Conservation (phyloP, 2,888 invertebrate species). For the Dolichopus griseipennis region DNA sequence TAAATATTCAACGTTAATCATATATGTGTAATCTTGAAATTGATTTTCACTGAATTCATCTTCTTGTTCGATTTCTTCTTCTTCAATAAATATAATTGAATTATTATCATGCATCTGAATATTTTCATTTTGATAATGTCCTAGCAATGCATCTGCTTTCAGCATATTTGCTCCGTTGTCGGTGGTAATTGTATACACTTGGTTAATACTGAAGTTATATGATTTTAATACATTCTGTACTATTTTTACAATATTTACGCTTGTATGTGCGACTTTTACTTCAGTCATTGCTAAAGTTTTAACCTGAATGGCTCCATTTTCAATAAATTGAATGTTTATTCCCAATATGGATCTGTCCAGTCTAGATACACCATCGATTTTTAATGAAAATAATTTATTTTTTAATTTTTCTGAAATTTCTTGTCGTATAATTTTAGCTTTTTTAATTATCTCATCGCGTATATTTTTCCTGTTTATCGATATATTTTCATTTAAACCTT, state of each 20-base stretch:
- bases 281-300: slow-evolving; percentile 18
- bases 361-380: slow-evolving; percentile 17
- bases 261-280: slow-evolving; percentile 18
- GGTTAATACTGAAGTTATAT: slow-evolving; percentile 16
- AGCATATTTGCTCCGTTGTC: slow-evolving; percentile 20
- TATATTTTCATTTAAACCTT: slow-evolving; percentile 12
- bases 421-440: slow-evolving; percentile 10
- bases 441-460: slow-evolving; percentile 8
- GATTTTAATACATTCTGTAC: slow-evolving; percentile 15
- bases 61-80: too few relatives aligned
- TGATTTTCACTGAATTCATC: too few relatives aligned
- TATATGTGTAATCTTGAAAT: too few relatives aligned
- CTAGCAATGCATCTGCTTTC: slow-evolving; percentile 14
- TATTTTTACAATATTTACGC: slow-evolving; percentile 16
- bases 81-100: too few relatives aligned
- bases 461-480: slow-evolving; percentile 11
- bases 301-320: slow-evolving; percentile 15
- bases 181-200: slow-evolving; percentile 18
- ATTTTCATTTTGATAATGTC: slow-evolving; percentile 5
- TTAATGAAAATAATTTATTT: slow-evolving; percentile 17
- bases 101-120: too few relatives aligned
- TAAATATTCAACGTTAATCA: too few relatives aligned
- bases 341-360: slow-evolving; percentile 16
- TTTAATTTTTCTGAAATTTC: slow-evolving; percentile 10
- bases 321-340: slow-evolving; percentile 18